Base-by-base conservation (phyloP, 2,888 invertebrate species). In the Chrysolina haemoptera region DNA sequence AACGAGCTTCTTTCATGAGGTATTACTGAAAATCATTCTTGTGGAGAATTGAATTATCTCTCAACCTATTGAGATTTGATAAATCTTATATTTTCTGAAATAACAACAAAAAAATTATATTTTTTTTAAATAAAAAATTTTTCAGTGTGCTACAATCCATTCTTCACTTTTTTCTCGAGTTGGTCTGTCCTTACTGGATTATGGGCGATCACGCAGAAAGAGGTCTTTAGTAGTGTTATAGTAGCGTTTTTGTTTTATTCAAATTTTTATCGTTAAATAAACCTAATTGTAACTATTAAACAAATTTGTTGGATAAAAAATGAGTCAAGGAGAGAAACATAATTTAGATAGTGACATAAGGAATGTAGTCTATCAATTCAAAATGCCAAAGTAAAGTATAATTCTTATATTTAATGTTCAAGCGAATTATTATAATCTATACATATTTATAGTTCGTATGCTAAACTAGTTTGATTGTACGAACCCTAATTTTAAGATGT, bases 321-420 rank as follows among this genome's bases (percentile, higher is more conserved):
- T 46, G 53, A 69, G 65, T 68, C 53, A 65, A 66, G 73, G 63
- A 62, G 70, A 70, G 68, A 73, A 66, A 73, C 73, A 70, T 63
- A 66, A 66, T 64, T 73, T 71, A 75, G 62, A 65, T 75, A 75
- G 75, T 64, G 43, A 59, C 41, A 59, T 74, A 69, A 75, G 68
- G 69, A 71, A 71, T 53, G 65, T 75, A 71, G 65, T 75, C 66
- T 71, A 71, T 71, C 71, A 70, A 72, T 76, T 70, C 70, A 76
- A 76, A 73, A 76, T 76, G 76, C 76, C 76, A 76, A 76, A 76
- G 76, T 76, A 76, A 76, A 71, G 74, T 76, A 73, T 76, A 76
- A 76, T 71, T 70, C 69, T 68, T 75, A 70, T 62, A 59, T 71
- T 75, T 70, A 76, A 73, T 73, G 73, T 76, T 73, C 76, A 70